Evolutionary conservation across 2,113 vertebrate species (phyloP), one percentile per base, ranked within the genome.

Genomic region (Lanius ludovicianus): DNA sequence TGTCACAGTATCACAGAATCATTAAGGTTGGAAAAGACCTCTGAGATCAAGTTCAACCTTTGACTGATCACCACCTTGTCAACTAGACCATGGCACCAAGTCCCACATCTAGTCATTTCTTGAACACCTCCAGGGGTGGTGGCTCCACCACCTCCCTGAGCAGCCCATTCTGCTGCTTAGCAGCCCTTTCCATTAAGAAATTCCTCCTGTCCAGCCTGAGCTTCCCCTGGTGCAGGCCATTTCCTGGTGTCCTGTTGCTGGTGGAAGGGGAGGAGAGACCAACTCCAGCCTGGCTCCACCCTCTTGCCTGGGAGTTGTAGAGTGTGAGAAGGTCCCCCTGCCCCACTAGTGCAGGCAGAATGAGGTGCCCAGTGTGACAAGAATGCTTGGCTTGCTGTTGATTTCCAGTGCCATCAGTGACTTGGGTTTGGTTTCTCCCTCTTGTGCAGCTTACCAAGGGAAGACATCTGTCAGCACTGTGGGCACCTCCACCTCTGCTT

Each of bases 401-500:
- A 33, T 59, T 73, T 83, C 73, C 50, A n/a, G 46, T 35, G 25
- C 42, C 33, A 17, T 75, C 42, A 17, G 42, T 71, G 27, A 85
- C 39, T 57, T 21, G 82, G 37, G 30, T 90, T 63, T 78, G 74
- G 7, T 93, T 84, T 73, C 46, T 31, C n/a, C 2, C 19, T 65
- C 23, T 62, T 25, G 19, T 0, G 1, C 94, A 99, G 99, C 99
- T 33, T 99, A 99, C 97, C 99, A 99, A 96, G 99, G 99, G 79
- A 99, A 99, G 98, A 99, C 99, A 0, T 99, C 99, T 22, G 99
- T 99, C 96, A 99, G 99, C 95, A 99, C 99, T 0, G 99, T 99
- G 96, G 99, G 99, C 41, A 99, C 99, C 14, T 99, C 99, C 53
- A 99, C 99, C 2, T 99, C 99, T 0, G 99, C 99, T 0, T 99